These are phyloP conservation scores for Drosophila meridionalis DNA, from an alignment of 2,888 invertebrate species.

Conservation along the genomic window DNA sequence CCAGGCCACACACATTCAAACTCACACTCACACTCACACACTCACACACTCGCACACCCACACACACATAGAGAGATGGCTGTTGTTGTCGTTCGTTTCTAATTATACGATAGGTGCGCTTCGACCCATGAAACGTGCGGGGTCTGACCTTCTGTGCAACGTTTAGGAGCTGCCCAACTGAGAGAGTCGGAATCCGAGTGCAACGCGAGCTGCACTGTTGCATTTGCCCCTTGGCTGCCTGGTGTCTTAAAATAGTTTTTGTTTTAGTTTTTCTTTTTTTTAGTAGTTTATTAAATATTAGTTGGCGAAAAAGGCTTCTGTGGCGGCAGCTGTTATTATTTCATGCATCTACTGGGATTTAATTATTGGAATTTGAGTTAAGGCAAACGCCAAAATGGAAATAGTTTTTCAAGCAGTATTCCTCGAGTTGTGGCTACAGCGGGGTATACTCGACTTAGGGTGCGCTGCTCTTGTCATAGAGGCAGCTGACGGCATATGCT, in stretches of 20 bases:
- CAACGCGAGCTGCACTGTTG: slow-evolving; percentile 46
- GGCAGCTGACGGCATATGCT: not conserved
- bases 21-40: slow-evolving; percentile 27
- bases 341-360: slow-evolving; percentile 36
- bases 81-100: slow-evolving; percentile 72
- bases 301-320: slow-evolving; percentile 69
- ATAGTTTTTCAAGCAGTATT: slow-evolving; percentile 12
- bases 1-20: slow-evolving; percentile 13
- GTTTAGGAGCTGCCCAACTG: slow-evolving; percentile 70
- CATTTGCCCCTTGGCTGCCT: slow-evolving; percentile 46
- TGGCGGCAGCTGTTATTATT: slow-evolving; percentile 66
- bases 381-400: slow-evolving; percentile 36
- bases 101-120: slow-evolving; percentile 81
- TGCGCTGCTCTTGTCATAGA: slow-evolving; percentile 14
- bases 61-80: not conserved
- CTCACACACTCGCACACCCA: slow-evolving; percentile 23
- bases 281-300: slow-evolving; percentile 71
- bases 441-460: not conserved
- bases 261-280: slow-evolving; percentile 26
- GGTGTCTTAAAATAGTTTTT: slow-evolving; percentile 52
- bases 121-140: slow-evolving; percentile 78
- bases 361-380: slow-evolving; percentile 52
- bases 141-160: slow-evolving; percentile 77
- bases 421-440: slow-evolving; percentile 33
- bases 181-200: slow-evolving; percentile 5